Percentiles rank a stretch among this genome's conserved stretches.
Evolutionary conservation across 2,888 invertebrate genomes (phyloP).

Genomic region (Drosophila robusta): DNA sequence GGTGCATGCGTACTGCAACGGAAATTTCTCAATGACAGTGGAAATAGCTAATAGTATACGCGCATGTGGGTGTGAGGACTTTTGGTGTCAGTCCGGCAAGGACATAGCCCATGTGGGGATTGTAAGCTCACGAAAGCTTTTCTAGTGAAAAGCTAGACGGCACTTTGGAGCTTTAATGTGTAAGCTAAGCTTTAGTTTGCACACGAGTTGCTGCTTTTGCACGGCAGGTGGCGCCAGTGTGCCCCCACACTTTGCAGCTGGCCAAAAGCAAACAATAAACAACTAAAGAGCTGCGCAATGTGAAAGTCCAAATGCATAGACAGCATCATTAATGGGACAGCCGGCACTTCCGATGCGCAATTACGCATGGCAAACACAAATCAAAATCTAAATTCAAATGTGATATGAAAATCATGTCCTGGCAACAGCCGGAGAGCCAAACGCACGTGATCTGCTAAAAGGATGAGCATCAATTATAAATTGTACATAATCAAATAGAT

Average conservation of each 20-base stretch:
- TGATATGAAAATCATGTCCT: constrained; percentile 64
- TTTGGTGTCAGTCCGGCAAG: constrained; percentile 34
- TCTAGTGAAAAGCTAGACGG: background rate
- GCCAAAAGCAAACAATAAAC: constrained; percentile 32
- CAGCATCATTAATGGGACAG: constrained; percentile 61
- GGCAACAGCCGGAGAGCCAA: constrained; percentile 25
- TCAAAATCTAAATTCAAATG: constrained; percentile 62
- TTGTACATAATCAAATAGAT: constrained; percentile 73
- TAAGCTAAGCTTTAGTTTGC: background rate
- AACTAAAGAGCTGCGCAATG: constrained; percentile 10
- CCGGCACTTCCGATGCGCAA: constrained; percentile 69
- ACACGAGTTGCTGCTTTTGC: background rate
- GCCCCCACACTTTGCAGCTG: background rate
- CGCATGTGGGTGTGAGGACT: constrained; percentile 3
- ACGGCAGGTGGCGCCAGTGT: constrained; percentile 50
- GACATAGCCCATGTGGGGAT: constrained; percentile 26
- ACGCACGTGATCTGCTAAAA: constrained; percentile 54
- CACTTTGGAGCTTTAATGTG: constrained; percentile 9
- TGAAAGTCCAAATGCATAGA: constrained; percentile 32
- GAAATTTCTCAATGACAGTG: constrained; percentile 67
- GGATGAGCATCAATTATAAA: constrained; percentile 69
- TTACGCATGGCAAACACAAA: constrained; percentile 76
- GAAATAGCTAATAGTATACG: constrained; percentile 8
- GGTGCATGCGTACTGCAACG: constrained; percentile 67
- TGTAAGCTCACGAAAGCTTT: constrained; percentile 40